Conservation (phyloP, 2,797 vertebrate genomes). For the Tenualosa thibaudeaui region DNA sequence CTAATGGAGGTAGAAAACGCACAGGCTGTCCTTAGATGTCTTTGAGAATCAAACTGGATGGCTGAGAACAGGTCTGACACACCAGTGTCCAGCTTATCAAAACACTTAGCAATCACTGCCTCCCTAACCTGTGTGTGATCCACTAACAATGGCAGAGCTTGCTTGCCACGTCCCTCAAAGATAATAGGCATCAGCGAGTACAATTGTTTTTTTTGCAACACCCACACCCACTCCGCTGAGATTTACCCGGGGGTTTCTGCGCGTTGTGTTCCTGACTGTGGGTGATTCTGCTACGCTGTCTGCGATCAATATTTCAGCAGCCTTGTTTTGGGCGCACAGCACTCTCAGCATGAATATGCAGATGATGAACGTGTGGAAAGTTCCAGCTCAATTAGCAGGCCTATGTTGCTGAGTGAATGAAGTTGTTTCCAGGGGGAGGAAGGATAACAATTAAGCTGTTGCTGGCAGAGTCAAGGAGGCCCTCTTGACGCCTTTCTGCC, state of each 20-base stretch:
- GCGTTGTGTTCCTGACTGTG: background rate
- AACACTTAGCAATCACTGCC: background rate
- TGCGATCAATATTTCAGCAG: constrained; percentile 18
- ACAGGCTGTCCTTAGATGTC: background rate
- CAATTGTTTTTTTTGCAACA: background rate
- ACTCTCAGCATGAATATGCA: constrained; percentile 18
- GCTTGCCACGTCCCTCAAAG: background rate
- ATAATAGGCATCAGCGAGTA: background rate
- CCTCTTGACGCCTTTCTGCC: constrained; percentile 76
- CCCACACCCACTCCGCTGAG: background rate
- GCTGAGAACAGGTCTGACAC: background rate
- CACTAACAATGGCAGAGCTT: background rate
- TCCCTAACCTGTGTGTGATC: background rate
- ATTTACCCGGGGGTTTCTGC: background rate
- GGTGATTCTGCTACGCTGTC: background rate
- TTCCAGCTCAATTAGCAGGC: constrained; percentile 64
- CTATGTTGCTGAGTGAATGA: constrained; percentile 65
- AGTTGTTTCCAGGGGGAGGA: constrained; percentile 73
- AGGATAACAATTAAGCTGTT: constrained; percentile 80
- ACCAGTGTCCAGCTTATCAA: background rate
- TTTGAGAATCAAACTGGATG: background rate
- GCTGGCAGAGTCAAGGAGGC: constrained; percentile 76
- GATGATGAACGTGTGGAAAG: constrained; percentile 9
- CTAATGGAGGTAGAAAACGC: constrained; percentile 8
- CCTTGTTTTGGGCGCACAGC: background rate